Base-by-base conservation (phyloP, 2,888 invertebrate genomes). In the Teleiodes luculella region DNA sequence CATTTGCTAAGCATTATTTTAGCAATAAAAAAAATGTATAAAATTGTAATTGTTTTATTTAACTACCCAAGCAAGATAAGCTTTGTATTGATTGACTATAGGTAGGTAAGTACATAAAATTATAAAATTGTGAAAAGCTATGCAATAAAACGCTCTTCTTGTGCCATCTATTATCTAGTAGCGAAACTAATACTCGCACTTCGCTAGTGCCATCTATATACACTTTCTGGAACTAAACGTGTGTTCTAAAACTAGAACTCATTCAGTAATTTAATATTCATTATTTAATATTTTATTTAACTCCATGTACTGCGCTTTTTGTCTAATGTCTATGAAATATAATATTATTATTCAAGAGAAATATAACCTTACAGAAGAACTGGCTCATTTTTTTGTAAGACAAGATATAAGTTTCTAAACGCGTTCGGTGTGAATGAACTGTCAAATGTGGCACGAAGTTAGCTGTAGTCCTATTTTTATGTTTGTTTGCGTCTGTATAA, bases 1-100 rank as follows among this genome's bases (percentile, higher is more conserved):
- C 99, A 13, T 99, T 99, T 91, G 98, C 97, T 4, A 94, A 93
- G 78, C 81, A 92, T 66, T 82, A 92, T 73, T 89, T 86, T 68
- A 84, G 80, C 56, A 89, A 83, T 86, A 89, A 88, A 86, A 89
- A 88, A 67, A 87, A 85, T 86, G 88, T 86, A 7, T 87, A 78
- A 80, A 51, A 56, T 50, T 54, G n/a, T 50, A 6, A 10, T 1
- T 52, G 33, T 54, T 63, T 24, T 24, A 24, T 24, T 24, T 24
- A 24, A 4, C 24, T 24, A 6, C 24, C 24, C 24, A 24, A 4
- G 24, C 24, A 24, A 4, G 24, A 24, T 24, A 4, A 4, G 6
- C 24, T 4, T 6, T 24, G 24, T 24, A 24, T 24, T 24, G 3
- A 24, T n/a, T n/a, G n/a, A n/a, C n/a, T n/a, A n/a, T n/a, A n/a